Evolutionary conservation across 2,888 invertebrate species (phyloP).

Genomic region (Apeira syringaria): DNA sequence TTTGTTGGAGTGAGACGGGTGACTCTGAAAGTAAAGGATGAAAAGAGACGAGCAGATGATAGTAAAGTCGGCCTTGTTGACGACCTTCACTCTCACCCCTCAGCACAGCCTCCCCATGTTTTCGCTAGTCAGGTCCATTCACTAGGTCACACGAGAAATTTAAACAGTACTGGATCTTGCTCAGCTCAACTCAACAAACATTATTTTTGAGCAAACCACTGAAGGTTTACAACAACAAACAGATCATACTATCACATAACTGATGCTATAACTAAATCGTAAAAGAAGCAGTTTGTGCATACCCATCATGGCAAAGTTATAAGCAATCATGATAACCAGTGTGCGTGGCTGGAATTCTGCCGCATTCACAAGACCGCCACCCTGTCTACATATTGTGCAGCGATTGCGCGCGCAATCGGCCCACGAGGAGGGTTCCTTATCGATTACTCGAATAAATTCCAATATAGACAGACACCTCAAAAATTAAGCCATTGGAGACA

Average conservation of each 20-base stretch:
- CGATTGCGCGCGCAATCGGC: slow-evolving; percentile 68
- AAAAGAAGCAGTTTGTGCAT: not conserved
- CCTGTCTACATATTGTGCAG: slow-evolving; percentile 23
- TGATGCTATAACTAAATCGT: not conserved
- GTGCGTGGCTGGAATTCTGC: not conserved
- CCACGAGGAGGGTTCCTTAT: slow-evolving; percentile 63
- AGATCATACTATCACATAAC: not conserved
- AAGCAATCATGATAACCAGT: not conserved
- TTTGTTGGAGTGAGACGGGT: slow-evolving; percentile 47
- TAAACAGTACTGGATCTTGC: slow-evolving; percentile 15
- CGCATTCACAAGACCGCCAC: not conserved
- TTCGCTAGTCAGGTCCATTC: slow-evolving; percentile 70
- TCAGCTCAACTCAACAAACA: not conserved
- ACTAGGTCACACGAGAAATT: slow-evolving; percentile 38
- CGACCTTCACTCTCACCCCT: slow-evolving; percentile 71
- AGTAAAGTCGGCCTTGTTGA: slow-evolving; percentile 70
- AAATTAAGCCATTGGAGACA: slow-evolving; percentile 38
- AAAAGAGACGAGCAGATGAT: slow-evolving; percentile 60
- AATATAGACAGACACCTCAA: slow-evolving; percentile 42
- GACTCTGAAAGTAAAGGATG: slow-evolving; percentile 24
- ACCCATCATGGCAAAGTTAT: not conserved
- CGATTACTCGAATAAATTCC: slow-evolving; percentile 57
- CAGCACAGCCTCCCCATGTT: slow-evolving; percentile 49
- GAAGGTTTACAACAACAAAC: too few species aligned
- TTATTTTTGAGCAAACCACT: too few species aligned